A percentile compares a stretch with the other conserved stretches of the same genome.
These are phyloP conservation scores for Delia radicum DNA, from an alignment of 1,140 invertebrate species.

Conservation along the genomic window DNA sequence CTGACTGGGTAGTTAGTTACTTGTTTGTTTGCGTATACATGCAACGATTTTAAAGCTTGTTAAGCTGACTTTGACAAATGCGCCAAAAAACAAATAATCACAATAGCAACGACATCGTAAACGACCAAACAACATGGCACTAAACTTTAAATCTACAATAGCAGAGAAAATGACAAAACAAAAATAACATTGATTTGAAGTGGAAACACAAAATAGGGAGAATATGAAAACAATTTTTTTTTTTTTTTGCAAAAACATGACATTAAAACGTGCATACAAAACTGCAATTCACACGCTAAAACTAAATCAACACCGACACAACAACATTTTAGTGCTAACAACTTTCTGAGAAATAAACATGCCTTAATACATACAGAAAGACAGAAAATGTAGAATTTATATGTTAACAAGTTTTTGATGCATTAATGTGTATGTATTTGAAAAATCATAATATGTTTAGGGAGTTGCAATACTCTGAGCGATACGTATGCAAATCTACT, in stretches of 20 bases:
- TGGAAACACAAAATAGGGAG: background rate
- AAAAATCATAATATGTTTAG: background rate
- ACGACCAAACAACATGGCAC: background rate
- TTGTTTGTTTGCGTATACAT: too few species aligned
- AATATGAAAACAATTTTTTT: background rate
- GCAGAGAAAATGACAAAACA: background rate
- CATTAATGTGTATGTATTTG: background rate
- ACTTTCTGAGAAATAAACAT: background rate
- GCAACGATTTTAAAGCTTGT: background rate
- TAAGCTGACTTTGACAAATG: constrained; percentile 4
- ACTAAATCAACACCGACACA: background rate
- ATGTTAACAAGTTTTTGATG: background rate
- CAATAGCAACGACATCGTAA: background rate
- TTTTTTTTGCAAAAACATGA: background rate
- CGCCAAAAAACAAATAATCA: background rate
- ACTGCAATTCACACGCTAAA: background rate
- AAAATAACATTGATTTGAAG: background rate
- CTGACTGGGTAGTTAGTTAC: too few species aligned
- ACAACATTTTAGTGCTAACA: background rate
- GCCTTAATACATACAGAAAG: background rate
- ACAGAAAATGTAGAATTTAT: background rate
- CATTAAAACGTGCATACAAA: constrained; percentile 4
- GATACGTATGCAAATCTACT: too few species aligned
- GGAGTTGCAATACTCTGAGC: background rate
- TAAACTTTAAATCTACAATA: background rate